A percentile compares a stretch with the other conserved stretches of the same genome.
Conservation (phyloP, 2,113 vertebrate species). For the Hipposideros armiger region DNA sequence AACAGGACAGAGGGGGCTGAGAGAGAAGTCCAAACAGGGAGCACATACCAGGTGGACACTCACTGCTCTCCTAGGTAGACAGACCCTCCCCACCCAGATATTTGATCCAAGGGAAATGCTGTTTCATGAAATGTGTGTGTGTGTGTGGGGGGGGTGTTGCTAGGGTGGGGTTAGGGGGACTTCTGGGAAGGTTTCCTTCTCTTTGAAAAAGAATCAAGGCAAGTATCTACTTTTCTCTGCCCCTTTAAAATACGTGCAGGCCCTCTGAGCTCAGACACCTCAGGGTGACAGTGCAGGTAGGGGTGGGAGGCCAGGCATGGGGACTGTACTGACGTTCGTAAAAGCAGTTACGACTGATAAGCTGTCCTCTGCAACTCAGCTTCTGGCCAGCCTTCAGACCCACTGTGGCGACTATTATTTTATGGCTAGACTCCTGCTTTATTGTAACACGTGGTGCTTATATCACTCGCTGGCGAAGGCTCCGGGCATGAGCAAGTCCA, state of each 20-base stretch:
- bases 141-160: rapidly evolving
- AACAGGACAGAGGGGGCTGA: background rate
- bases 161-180: rapidly evolving
- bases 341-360: background rate
- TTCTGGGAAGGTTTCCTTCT: background rate
- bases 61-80: rapidly evolving
- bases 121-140: no score
- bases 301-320: background rate
- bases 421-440: background rate
- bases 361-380: background rate
- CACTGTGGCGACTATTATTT: background rate
- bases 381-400: background rate
- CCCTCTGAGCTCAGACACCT: background rate
- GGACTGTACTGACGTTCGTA: background rate
- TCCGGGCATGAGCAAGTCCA: background rate
- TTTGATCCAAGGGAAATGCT: background rate
- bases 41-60: rapidly evolving
- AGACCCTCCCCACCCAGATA: background rate
- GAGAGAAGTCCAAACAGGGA: background rate
- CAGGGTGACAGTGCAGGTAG: rapidly evolving
- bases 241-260: background rate
- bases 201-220: background rate
- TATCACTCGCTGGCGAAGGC: background rate
- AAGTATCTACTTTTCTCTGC: background rate
- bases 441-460: background rate